A percentile compares a stretch with the other conserved stretches of the same genome.
These are phyloP conservation scores for Pagetopsis macropterus DNA, from an alignment of 2,797 vertebrate genomes.

Conservation along the genomic window DNA sequence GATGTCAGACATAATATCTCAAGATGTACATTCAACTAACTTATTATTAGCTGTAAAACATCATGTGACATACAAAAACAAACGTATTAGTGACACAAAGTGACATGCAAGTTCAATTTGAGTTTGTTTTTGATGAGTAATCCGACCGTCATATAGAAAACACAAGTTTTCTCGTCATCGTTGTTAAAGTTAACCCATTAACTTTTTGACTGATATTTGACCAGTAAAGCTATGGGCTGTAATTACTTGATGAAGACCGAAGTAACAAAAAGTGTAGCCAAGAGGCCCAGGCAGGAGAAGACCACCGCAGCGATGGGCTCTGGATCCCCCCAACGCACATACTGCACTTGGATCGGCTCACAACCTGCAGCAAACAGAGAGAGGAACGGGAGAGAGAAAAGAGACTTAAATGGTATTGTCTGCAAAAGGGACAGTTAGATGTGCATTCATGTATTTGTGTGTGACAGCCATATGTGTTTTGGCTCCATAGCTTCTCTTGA, in stretches of 20 bases:
- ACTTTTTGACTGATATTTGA: too few relatives aligned
- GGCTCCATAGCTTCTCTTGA: too few relatives aligned
- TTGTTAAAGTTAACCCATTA: background rate
- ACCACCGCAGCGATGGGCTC: conserved; percentile 98
- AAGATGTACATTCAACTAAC: background rate
- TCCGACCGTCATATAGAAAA: background rate
- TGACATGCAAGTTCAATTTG: background rate
- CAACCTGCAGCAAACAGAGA: conserved; percentile 83
- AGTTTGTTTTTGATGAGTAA: background rate
- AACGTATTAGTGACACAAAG: background rate
- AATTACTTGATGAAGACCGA: conserved; percentile 91
- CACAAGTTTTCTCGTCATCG: too few relatives aligned
- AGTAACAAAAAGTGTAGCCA: conserved; percentile 96
- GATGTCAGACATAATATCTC: background rate
- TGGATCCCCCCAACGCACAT: conserved; percentile 95
- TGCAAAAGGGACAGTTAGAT: background rate
- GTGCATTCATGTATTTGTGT: background rate
- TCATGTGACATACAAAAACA: background rate
- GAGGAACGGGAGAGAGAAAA: background rate
- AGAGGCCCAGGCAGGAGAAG: conserved; percentile 94
- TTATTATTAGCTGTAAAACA: background rate
- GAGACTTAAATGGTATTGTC: background rate
- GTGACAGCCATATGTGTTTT: background rate
- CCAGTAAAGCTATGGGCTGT: background rate
- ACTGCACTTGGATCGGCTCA: conserved; percentile 94